These are phyloP conservation scores for Argopecten irradians DNA, from an alignment of 1,140 invertebrate species.

Conservation along the genomic window DNA sequence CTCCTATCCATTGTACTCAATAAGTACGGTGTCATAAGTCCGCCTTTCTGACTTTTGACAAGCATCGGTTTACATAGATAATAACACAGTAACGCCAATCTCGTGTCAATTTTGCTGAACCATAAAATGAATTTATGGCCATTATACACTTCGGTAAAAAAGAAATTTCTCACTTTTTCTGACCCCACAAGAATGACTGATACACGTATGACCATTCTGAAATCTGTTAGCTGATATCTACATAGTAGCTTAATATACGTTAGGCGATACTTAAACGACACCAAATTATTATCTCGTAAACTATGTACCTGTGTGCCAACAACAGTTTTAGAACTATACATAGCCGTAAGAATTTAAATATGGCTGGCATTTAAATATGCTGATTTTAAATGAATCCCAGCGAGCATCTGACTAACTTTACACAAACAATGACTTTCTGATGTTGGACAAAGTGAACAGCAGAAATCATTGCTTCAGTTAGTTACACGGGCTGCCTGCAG, in stretches of 20 bases:
- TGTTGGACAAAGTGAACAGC: background rate
- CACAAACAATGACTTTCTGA: background rate
- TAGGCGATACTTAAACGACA: no score
- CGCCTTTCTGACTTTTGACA: constrained; percentile 15
- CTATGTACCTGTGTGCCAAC: background rate
- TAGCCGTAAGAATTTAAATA: background rate
- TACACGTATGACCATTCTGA: background rate
- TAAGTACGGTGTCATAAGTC: background rate
- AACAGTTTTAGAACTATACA: background rate
- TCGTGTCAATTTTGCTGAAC: constrained; percentile 3
- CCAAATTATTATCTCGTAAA: background rate
- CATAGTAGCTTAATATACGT: background rate
- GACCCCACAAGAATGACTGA: background rate
- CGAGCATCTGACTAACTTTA: background rate
- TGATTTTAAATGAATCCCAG: background rate
- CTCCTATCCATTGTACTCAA: constrained; percentile 3
- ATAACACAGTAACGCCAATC: constrained; percentile 21
- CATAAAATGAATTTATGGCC: constrained; percentile 22
- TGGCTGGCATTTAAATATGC: background rate
- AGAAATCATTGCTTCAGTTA: constrained; percentile 3
- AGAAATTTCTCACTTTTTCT: constrained; percentile 23
- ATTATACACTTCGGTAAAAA: background rate
- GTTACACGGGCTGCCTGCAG: background rate
- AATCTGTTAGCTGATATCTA: no score
- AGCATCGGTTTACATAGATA: constrained; percentile 7